These are phyloP conservation scores for Rhynchophorus ferrugineus DNA, from an alignment of 1,140 invertebrate genomes.

Conservation along the genomic window DNA sequence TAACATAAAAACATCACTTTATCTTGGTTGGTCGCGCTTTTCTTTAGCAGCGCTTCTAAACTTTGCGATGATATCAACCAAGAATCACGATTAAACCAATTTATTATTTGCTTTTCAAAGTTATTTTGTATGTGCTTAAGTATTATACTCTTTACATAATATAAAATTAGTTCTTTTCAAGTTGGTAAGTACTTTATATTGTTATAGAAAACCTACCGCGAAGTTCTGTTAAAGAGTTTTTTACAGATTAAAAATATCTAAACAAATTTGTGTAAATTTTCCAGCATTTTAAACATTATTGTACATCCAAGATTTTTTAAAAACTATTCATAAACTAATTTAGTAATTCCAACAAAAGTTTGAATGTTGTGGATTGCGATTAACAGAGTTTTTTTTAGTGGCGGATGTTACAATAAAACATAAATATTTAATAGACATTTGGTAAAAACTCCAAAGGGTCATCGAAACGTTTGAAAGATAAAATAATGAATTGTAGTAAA, in stretches of 20 bases:
- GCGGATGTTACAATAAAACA: background rate
- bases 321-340: conserved; percentile 1
- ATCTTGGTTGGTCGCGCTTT: background rate
- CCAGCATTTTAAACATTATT: background rate
- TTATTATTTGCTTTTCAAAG: background rate
- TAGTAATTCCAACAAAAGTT: background rate
- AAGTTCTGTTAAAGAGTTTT: background rate
- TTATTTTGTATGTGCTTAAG: background rate
- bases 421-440: background rate
- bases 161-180: background rate
- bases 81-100: background rate
- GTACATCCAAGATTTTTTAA: background rate
- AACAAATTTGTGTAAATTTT: background rate
- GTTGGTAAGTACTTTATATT: conserved; percentile 3
- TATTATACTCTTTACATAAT: background rate
- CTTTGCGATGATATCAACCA: background rate
- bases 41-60: background rate
- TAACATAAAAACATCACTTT: background rate
- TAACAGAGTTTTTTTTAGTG: conserved; percentile 4
- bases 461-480: background rate
- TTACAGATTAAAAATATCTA: background rate
- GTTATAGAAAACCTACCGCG: background rate
- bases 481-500: background rate
- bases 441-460: background rate
- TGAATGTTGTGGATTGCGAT: background rate